Base-by-base conservation (phyloP, 2,888 invertebrate genomes). In the Melipona beecheii region DNA sequence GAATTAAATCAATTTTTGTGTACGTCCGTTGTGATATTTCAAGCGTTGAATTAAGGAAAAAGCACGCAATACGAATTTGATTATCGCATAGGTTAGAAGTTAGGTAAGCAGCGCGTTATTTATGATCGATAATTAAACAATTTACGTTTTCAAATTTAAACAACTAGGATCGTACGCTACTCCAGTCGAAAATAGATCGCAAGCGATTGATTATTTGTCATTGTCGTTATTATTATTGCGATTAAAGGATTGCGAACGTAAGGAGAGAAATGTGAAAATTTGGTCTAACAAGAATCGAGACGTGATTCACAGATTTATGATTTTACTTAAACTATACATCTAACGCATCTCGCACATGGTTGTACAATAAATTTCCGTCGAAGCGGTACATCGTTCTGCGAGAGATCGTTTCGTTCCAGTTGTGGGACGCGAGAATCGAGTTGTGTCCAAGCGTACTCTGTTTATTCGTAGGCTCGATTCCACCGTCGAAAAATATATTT, bases 401-500 rank as follows among this genome's bases (percentile, higher is more conserved):
- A 50, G 75, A 78, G 75, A 78, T 75, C 70, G 52, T 77, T 64
- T 58, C 65, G 68, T 73, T 54, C 19, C 24, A 9, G 43, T 58
- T 27, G 64, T n/a, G 24, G 58, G 36, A 75, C 17, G 52, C 78
- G 70, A 82, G 70, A 80, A 15, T 82, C 65, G 66, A 62, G 27
- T n/a, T n/a, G 50, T n/a, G 50, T 81, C 31, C 13, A 49, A 36
- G 21, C 15, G 31, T 17, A 21, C 36, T 9, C 4, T 31, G n/a
- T 9, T n/a, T 66, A 24, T 17, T 49, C 64, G n/a, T 6, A 52
- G n/a, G 56, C 15, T 21, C 62, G 27, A 68, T 52, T 68, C 72
- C 36, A 43, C 62, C 24, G 54, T 75, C 70, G 43, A 76, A 86
- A 88, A 88, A 84, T 82, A 88, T 83, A 83, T 77, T 84, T 83